These are phyloP conservation scores for Oasisia sp. DNA, from an alignment of 2,888 invertebrate genomes.

Conservation along the genomic window DNA sequence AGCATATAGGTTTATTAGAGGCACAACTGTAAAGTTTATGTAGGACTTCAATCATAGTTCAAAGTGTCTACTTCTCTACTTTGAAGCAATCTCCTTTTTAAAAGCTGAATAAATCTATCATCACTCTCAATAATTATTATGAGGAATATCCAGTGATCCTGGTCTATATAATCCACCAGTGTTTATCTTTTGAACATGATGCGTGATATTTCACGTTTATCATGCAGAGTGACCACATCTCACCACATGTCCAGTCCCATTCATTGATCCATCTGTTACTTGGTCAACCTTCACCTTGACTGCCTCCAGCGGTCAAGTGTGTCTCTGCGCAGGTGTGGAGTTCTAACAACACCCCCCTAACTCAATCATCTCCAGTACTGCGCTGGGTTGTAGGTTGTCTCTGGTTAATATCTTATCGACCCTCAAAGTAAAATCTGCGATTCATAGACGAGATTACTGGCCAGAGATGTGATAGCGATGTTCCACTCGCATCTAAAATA, in stretches of 20 bases:
- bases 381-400: no score
- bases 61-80: no score
- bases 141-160: no score
- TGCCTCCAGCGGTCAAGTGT: not conserved
- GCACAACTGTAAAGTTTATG: no score
- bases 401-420: no score
- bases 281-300: not conserved
- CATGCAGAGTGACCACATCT: not conserved
- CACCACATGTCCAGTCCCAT: not conserved
- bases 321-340: not conserved
- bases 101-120: no score
- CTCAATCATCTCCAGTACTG: not conserved
- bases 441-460: no score
- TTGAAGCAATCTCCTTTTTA: no score
- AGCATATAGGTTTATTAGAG: no score
- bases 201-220: not conserved
- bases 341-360: not conserved
- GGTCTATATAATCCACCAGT: not conserved
- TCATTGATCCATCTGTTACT: not conserved
- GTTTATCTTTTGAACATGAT: not conserved
- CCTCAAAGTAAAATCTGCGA: no score
- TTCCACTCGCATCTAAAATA: not conserved
- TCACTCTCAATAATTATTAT: no score
- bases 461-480: not conserved
- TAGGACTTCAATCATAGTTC: no score